phyloP scores from a whole-genome alignment of 2,797 vertebrate species.

The Coccyzus lansbergi region DNA sequence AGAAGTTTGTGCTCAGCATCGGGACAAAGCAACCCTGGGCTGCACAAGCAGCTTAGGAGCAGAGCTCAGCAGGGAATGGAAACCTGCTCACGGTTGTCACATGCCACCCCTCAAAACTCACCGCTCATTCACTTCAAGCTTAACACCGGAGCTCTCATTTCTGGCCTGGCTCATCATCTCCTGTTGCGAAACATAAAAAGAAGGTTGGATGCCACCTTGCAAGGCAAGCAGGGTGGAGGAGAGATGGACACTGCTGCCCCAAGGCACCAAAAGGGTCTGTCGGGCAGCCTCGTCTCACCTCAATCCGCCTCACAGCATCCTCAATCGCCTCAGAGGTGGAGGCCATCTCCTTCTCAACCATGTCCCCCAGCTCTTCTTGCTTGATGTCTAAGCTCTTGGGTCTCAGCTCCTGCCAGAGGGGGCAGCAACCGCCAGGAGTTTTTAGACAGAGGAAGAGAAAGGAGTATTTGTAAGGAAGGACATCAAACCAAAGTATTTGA shows the following conservation, averaged over 20 bases:
- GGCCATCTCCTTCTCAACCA: conserved; percentile 99
- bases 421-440: not conserved
- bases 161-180: conserved; percentile 98
- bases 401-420: conserved; percentile 84
- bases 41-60: not conserved
- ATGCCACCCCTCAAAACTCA: conserved; percentile 54
- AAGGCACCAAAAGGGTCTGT: not conserved
- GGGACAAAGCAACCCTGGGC: accelerated
- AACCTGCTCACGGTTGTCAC: accelerated
- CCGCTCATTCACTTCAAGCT: conserved; percentile 97
- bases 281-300: conserved; percentile 76
- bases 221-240: not conserved
- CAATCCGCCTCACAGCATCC: conserved; percentile 92
- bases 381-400: conserved; percentile 91
- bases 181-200: conserved; percentile 69
- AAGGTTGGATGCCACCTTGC: accelerated
- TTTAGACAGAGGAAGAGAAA: not conserved
- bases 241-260: no score
- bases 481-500: not conserved
- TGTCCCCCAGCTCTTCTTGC: conserved; percentile 93
- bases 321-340: conserved; percentile 93
- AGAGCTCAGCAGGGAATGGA: not conserved
- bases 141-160: conserved; percentile 88
- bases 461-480: not conserved
- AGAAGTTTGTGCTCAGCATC: not conserved